Conservation (phyloP, 1,140 invertebrate genomes). For the Lasaia peninsularis region DNA sequence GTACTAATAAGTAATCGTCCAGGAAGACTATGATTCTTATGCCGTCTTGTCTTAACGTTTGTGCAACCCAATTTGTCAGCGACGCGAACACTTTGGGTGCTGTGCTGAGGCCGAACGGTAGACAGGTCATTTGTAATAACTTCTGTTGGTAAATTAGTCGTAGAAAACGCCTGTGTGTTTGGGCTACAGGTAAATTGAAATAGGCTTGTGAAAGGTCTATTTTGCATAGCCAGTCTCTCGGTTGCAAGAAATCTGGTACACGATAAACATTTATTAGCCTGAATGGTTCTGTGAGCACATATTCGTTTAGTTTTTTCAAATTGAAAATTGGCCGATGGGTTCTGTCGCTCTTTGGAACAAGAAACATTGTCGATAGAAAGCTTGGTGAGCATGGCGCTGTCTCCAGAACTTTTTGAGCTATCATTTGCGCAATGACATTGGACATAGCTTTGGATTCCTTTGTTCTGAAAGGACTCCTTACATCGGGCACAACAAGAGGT, state of each 20-base stretch:
- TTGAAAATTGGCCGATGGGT: slow-evolving; percentile 38
- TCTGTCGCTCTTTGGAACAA: slow-evolving; percentile 29
- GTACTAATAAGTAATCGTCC: slow-evolving; percentile 19
- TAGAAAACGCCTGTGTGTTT: slow-evolving; percentile 17
- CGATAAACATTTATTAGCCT: slow-evolving; percentile 15
- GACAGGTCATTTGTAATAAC: slow-evolving; percentile 17
- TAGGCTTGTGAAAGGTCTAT: slow-evolving; percentile 32
- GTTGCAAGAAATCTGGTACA: slow-evolving; percentile 38
- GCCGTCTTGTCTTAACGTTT: slow-evolving; percentile 21
- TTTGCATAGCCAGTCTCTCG: slow-evolving; percentile 21
- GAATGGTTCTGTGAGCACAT: slow-evolving; percentile 29
- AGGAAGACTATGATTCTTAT: slow-evolving; percentile 31
- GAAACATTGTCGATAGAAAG: slow-evolving; percentile 30
- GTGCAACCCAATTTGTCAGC: slow-evolving; percentile 20
- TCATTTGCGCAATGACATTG: slow-evolving; percentile 18
- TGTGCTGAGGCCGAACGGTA: slow-evolving; percentile 28
- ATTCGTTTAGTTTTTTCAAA: slow-evolving; percentile 20
- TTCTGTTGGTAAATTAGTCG: slow-evolving; percentile 13
- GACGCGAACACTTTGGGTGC: slow-evolving; percentile 27
- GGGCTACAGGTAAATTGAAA: slow-evolving; percentile 49
- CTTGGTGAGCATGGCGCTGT: slow-evolving; percentile 30
- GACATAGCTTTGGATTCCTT: slow-evolving; percentile 14
- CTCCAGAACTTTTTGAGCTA: slow-evolving; percentile 20
- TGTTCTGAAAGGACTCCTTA: not conserved
- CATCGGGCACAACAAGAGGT: slow-evolving; percentile 7